Evolutionary conservation across 2,113 vertebrate species (phyloP).

Genomic region (Calypte anna): DNA sequence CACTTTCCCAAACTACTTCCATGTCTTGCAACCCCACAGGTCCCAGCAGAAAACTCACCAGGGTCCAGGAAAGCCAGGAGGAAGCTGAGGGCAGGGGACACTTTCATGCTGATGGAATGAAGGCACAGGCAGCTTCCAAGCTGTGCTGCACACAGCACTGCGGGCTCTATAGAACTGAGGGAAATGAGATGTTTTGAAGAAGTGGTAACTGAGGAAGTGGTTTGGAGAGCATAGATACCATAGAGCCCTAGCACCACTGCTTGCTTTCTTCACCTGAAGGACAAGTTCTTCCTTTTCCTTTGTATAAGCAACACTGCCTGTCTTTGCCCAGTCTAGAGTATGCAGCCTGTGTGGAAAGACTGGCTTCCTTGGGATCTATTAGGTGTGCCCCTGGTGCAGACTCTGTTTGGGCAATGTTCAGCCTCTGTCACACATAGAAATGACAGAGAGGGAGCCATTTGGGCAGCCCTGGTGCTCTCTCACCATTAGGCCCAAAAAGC

Average conservation of each 20-base stretch:
- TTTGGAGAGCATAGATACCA: not conserved
- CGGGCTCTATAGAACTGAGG: not conserved
- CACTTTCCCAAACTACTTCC: not conserved
- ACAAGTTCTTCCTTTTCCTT: not conserved
- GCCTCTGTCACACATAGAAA: not conserved
- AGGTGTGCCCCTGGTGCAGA: not conserved
- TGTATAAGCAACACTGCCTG: not conserved
- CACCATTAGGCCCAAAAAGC: not conserved
- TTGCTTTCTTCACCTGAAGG: not conserved
- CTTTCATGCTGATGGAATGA: not conserved
- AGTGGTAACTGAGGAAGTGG: not conserved
- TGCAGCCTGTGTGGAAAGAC: not conserved
- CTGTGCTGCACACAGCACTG: not conserved
- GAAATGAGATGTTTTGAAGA: not conserved
- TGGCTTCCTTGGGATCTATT: not conserved
- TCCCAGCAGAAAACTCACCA: not conserved
- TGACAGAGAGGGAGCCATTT: not conserved
- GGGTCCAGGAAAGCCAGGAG: conserved; percentile 21
- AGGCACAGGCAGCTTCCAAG: not conserved
- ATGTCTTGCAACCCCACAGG: accelerated
- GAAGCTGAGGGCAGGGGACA: not conserved
- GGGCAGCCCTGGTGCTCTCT: not conserved
- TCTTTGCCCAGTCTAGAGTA: not conserved
- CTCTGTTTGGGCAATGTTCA: not conserved
- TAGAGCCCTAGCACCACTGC: not conserved